Base-by-base conservation (phyloP, 2,888 invertebrate species). In the Oithona nana region DNA sequence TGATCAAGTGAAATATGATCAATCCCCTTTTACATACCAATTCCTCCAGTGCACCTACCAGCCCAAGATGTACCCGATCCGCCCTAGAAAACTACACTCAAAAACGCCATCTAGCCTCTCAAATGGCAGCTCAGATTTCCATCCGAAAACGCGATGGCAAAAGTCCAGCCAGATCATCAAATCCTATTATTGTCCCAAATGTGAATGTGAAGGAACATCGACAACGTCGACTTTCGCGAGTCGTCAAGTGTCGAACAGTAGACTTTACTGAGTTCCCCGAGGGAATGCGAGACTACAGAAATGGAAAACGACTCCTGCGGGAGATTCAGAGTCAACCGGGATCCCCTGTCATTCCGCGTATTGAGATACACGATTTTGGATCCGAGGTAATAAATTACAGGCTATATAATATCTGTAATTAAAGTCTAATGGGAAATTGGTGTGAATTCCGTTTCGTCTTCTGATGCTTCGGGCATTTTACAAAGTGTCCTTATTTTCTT, bases 181-280 rank as follows among this genome's bases (percentile, higher is more conserved):
- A 54, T 24, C n/a, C n/a, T n/a, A n/a, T n/a, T n/a, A n/a, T n/a
- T n/a, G n/a, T n/a, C n/a, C n/a, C n/a, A n/a, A n/a, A n/a, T n/a
- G n/a, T n/a, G n/a, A n/a, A n/a, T n/a, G n/a, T n/a, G n/a, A n/a
- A n/a, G n/a, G n/a, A n/a, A n/a, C 20, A 54, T 54, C 20, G 26
- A 26, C 26, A 20, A 24, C 54, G 54, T 24, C 20, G 54, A 4
- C 26, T 54, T 20, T 54, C 54, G 24, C 22, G 54, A 22, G 6
- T 54, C 13, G 54, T 54, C 13, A 54, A 54, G 54, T 54, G 54
- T 54, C 54, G 54, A 24, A 54, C 54, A 20, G 22, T 54, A 26
- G 54, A 54, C 26, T 54, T 54, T 26, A 54, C 26, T 13, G 54
- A 54, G 26, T 54, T 54, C 26, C 54, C 54, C 3, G 54, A 54